Evolutionary conservation across 2,113 vertebrate genomes (phyloP), one percentile per base, ranked within the genome.

Genomic region (Zosterops borbonicus): DNA sequence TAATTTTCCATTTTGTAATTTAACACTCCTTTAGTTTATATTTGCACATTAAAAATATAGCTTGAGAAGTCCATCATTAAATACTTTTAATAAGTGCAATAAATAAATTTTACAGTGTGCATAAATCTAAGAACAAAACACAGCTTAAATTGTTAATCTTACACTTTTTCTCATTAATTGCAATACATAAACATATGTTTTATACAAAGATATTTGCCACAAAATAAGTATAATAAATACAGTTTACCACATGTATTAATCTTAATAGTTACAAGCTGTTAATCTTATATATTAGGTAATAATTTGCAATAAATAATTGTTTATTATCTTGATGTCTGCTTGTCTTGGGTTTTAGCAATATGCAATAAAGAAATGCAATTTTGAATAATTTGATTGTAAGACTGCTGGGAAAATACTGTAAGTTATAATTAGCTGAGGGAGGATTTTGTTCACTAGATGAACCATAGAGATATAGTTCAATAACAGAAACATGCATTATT

Each of bases 221-320:
- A 98, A 99, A 99, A 99, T 99, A 99, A 99, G 99, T 98, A 98
- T 98, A 99, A 99, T 99, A 99, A 99, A 99, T 98, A 98, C 98
- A 98, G 97, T 98, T 98, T 99, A 98, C 98, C 97, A 96, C 97
- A 92, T 86, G 97, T 98, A 98, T 99, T 99, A 99, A 99, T 99
- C 99, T 99, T 98, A 98, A 98, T 98, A 98, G 99, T 98, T 98
- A 98, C 98, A 99, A 98, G 99, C 98, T 99, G 99, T 99, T 99
- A 99, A 99, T 99, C 99, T 99, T 99, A 99, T 99, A 98, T 98
- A 99, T 99, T 99, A 98, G 99, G 98, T 98, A 98, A 99, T 99
- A 99, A 99, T 99, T 99, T 99, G 98, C 98, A 98, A 99, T 99
- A 99, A 99, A 99, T 99, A 99, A 99, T 98, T 99, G 98, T 99